These are phyloP conservation scores for Zelleria hepariella DNA, from an alignment of 2,888 invertebrate species.

Conservation along the genomic window DNA sequence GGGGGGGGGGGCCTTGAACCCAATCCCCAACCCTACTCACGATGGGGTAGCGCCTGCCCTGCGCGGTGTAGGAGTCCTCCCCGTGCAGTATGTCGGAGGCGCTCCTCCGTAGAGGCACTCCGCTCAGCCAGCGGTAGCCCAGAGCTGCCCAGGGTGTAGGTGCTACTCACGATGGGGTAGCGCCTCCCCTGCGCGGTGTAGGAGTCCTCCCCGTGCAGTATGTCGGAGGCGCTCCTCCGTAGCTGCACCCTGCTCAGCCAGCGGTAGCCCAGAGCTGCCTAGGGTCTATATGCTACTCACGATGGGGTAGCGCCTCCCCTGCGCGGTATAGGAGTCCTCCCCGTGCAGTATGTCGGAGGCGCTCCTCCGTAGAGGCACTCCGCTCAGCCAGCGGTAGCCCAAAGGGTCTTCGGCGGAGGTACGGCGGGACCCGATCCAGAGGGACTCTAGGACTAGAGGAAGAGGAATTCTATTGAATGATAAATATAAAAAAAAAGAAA, in stretches of 20 bases:
- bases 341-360: constrained; percentile 39
- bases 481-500: neutral
- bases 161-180: constrained; percentile 48
- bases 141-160: too few species aligned
- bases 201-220: constrained; percentile 30
- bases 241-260: constrained; percentile 47
- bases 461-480: neutral
- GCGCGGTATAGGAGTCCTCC: constrained; percentile 25
- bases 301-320: constrained; percentile 35
- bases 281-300: too few species aligned
- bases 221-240: constrained; percentile 43
- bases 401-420: constrained; percentile 32
- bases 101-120: constrained; percentile 45
- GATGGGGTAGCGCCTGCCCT: constrained; percentile 35
- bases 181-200: constrained; percentile 23
- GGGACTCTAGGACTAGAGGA: constrained; percentile 38
- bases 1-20: too few species aligned
- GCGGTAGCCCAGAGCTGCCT: constrained; percentile 58
- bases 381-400: constrained; percentile 49
- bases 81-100: constrained; percentile 37
- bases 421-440: constrained; percentile 56
- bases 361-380: constrained; percentile 45
- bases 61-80: constrained; percentile 25
- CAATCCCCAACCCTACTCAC: too few species aligned
- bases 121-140: constrained; percentile 52